These are phyloP conservation scores for Metopolophium dirhodum DNA, from an alignment of 1,140 invertebrate species.

Conservation along the genomic window DNA sequence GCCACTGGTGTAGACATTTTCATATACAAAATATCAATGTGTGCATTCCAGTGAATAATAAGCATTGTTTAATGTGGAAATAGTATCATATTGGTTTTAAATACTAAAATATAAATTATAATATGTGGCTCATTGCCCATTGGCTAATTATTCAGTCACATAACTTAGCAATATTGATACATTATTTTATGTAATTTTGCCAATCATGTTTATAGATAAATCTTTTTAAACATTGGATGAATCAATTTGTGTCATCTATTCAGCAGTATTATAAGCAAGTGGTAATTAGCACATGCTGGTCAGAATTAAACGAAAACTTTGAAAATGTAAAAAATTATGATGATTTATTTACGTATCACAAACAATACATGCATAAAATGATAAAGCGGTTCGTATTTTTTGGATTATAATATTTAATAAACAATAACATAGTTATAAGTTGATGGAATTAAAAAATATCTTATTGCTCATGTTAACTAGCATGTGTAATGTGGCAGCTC, in stretches of 20 bases:
- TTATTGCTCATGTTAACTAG: not conserved
- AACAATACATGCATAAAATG: conserved; percentile 48
- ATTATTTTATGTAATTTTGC: not conserved
- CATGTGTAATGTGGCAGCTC: too few relatives aligned
- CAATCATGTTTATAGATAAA: conserved; percentile 24
- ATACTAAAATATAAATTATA: not conserved
- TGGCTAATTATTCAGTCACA: not conserved
- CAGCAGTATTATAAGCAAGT: conserved; percentile 54
- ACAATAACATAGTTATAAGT: too few relatives aligned
- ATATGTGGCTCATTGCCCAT: not conserved
- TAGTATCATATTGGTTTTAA: not conserved
- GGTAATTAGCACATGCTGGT: conserved; percentile 21
- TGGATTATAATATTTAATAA: not conserved
- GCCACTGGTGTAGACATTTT: not conserved
- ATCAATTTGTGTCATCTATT: conserved; percentile 47
- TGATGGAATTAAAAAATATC: not conserved
- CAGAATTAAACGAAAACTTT: conserved; percentile 20
- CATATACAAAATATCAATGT: not conserved
- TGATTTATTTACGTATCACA: conserved; percentile 26
- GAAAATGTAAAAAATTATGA: conserved; percentile 26
- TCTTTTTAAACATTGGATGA: conserved; percentile 46
- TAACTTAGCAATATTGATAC: not conserved
- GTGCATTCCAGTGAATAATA: not conserved
- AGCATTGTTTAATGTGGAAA: not conserved
- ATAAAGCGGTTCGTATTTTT: conserved; percentile 22